These are phyloP conservation scores for Pseudorhiza aurosa DNA, from an alignment of 30 jellyfish, hydroid and myxozoan genomes.

Conservation along the genomic window DNA sequence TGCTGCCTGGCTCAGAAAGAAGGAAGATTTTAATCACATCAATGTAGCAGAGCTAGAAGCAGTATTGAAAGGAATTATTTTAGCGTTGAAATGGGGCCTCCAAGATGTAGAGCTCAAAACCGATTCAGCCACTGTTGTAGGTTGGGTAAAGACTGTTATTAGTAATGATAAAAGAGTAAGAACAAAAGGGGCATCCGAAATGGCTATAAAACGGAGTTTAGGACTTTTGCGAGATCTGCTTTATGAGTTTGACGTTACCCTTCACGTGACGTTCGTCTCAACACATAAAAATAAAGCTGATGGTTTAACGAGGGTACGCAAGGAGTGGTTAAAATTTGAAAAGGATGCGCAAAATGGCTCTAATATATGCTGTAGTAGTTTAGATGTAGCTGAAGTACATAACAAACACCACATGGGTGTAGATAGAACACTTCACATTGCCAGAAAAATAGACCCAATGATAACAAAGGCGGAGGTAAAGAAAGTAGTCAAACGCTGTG, in stretches of 20 bases:
- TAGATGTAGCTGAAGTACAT: neutral
- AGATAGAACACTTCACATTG: conserved; percentile 11
- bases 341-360: neutral
- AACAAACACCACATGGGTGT: conserved; percentile 37
- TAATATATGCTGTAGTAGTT: conserved; percentile 7
- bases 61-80: conserved; percentile 19
- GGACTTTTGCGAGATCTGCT: neutral
- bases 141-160: conserved; percentile 15
- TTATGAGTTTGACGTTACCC: neutral
- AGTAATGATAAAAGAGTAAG: neutral
- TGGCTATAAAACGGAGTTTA: conserved; percentile 6
- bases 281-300: conserved; percentile 35
- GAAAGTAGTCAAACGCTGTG: conserved; percentile 18
- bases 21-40: conserved; percentile 21
- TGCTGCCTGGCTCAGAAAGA: conserved; percentile 54
- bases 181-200: conserved; percentile 12
- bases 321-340: conserved; percentile 12
- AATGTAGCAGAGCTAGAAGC: conserved; percentile 52
- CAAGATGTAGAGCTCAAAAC: conserved; percentile 14
- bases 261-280: conserved; percentile 3
- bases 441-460: neutral
- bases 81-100: conserved; percentile 25
- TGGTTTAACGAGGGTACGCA: conserved; percentile 27
- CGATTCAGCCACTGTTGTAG: conserved; percentile 26
- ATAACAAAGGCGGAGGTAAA: conserved; percentile 36